Conservation (phyloP, 2,888 invertebrate species). For the Ophion costatus region DNA sequence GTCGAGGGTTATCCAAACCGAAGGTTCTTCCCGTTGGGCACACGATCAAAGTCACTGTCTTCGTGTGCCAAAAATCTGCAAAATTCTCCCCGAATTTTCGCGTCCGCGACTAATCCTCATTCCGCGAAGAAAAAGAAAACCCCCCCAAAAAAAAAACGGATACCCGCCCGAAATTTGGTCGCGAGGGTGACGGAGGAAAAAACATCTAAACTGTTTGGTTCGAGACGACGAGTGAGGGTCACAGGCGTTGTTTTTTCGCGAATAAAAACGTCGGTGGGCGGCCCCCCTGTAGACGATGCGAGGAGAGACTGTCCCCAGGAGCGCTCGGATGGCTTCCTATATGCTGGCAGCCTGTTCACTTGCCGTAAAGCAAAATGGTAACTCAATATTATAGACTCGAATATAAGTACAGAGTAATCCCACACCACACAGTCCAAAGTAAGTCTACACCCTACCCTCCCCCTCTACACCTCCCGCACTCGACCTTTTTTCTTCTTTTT, state of each 20-base stretch:
- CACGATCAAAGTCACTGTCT: slow-evolving; percentile 57
- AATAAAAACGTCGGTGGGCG: slow-evolving; percentile 72
- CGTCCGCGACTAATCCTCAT: not conserved
- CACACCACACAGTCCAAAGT: slow-evolving; percentile 81
- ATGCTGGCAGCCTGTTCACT: slow-evolving; percentile 83
- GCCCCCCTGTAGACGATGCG: slow-evolving; percentile 74
- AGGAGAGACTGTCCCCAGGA: slow-evolving; percentile 80
- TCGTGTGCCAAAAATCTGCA: slow-evolving; percentile 22
- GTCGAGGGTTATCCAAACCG: slow-evolving; percentile 28
- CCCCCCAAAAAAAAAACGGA: not conserved
- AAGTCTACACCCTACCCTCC: slow-evolving; percentile 81
- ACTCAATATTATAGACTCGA: slow-evolving; percentile 82
- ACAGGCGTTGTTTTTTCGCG: slow-evolving; percentile 30
- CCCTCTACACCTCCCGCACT: slow-evolving; percentile 63
- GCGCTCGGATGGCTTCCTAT: slow-evolving; percentile 83
- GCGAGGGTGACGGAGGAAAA: not conserved
- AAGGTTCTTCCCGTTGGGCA: slow-evolving; percentile 11
- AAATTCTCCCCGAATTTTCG: not conserved
- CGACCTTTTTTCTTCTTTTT: slow-evolving; percentile 3
- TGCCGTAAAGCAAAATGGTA: slow-evolving; percentile 83
- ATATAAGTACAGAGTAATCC: slow-evolving; percentile 83
- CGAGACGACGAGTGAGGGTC: slow-evolving; percentile 42
- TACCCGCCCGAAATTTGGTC: not conserved
- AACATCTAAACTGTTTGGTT: slow-evolving; percentile 15
- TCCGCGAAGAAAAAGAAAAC: not conserved